Evolutionary conservation across 2,888 invertebrate species (phyloP).

Genomic region (Thymelicus sylvestris): DNA sequence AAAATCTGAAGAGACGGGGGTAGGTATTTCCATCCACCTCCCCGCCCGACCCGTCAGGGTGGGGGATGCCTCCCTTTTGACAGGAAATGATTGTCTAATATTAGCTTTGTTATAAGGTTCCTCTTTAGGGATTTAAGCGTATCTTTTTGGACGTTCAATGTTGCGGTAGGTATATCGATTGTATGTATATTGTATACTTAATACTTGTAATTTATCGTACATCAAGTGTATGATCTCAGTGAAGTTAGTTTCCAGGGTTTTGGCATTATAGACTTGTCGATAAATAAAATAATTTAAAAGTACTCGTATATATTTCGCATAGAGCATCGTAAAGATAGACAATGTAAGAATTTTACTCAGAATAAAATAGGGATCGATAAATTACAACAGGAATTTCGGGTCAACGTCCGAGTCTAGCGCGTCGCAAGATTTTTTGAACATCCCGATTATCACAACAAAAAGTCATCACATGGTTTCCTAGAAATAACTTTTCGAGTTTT

Average conservation of each 20-base stretch:
- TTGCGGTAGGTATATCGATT: conserved; percentile 40
- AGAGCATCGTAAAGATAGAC: conserved; percentile 8
- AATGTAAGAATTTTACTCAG: conserved; percentile 15
- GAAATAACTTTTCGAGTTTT: conserved; percentile 64
- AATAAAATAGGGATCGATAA: conserved; percentile 35
- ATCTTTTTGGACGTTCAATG: conserved; percentile 44
- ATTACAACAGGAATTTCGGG: conserved; percentile 61
- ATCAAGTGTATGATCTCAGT: background rate
- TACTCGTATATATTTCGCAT: no score
- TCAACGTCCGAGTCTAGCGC: conserved; percentile 59
- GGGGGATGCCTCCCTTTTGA: conserved; percentile 75
- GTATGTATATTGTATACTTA: conserved; percentile 9
- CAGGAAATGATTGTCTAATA: conserved; percentile 85
- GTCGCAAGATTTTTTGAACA: conserved; percentile 58
- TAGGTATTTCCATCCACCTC: conserved; percentile 66
- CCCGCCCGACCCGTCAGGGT: conserved; percentile 58
- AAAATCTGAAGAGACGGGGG: conserved; percentile 78
- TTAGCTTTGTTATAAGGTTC: conserved; percentile 83
- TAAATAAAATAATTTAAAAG: background rate
- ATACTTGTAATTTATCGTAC: conserved; percentile 13
- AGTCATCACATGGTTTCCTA: conserved; percentile 58
- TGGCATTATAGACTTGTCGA: background rate
- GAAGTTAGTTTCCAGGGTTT: background rate
- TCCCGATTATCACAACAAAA: conserved; percentile 73
- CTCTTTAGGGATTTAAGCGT: conserved; percentile 70